Evolutionary conservation across 2,888 invertebrate species (phyloP).

Genomic region (Psococerastis gibbosa): DNA sequence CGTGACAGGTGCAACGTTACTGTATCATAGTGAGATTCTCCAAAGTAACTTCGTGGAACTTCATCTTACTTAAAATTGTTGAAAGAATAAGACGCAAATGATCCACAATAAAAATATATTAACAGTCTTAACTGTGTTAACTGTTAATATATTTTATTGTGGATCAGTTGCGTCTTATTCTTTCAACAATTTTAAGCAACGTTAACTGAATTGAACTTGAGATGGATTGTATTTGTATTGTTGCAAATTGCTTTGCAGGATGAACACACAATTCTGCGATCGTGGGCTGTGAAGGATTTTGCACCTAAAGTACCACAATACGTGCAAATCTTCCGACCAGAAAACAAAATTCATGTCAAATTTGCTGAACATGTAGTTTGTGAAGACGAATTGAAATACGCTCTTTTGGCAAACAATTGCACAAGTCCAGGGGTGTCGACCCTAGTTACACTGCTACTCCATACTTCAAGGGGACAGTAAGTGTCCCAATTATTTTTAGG

Average conservation of each 20-base stretch:
- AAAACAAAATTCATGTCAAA: constrained; percentile 96
- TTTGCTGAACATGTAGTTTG: constrained; percentile 98
- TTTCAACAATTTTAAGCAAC: too few species aligned
- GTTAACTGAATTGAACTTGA: neutral
- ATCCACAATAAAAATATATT: too few species aligned
- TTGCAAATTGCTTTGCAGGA: constrained; percentile 29
- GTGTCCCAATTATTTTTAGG: constrained; percentile 26
- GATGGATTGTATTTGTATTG: neutral
- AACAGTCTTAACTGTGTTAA: too few species aligned
- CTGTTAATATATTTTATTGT: too few species aligned
- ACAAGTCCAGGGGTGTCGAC: constrained; percentile 96
- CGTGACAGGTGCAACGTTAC: too few species aligned
- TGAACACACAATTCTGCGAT: constrained; percentile 58
- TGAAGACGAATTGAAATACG: constrained; percentile 98
- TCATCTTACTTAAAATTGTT: too few species aligned
- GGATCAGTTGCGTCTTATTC: neutral
- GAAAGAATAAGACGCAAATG: too few species aligned
- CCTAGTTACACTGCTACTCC: constrained; percentile 81
- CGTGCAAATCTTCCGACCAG: constrained; percentile 94
- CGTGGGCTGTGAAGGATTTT: constrained; percentile 98
- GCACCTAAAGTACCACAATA: constrained; percentile 93
- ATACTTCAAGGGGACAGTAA: constrained; percentile 96
- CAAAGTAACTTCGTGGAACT: too few species aligned
- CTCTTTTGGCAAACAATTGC: constrained; percentile 92
- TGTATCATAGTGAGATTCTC: too few species aligned